Conservation (phyloP, 2,797 vertebrate genomes). For the Pseudochirops cupreus region DNA sequence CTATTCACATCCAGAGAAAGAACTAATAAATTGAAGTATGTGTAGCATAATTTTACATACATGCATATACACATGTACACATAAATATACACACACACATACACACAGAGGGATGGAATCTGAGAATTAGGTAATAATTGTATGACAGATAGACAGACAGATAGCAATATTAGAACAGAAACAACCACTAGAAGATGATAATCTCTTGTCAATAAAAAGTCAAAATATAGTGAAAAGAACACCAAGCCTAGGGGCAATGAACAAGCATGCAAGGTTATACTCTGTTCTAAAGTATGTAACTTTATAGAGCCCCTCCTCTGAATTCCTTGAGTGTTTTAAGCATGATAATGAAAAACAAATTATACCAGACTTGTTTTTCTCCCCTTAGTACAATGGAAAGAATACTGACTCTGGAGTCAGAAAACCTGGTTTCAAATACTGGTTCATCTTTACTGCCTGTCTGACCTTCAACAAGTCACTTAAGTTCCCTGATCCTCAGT, state of each 20-base stretch:
- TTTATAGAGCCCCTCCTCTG: not conserved
- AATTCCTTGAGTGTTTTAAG: slow-evolving; percentile 23
- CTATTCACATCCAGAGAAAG: too few species aligned
- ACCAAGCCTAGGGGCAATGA: fast-evolving
- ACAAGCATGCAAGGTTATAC: not conserved
- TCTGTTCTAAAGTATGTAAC: not conserved
- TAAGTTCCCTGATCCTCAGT: slow-evolving; percentile 36
- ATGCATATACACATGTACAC: too few species aligned
- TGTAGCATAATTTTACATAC: too few species aligned
- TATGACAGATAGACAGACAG: too few species aligned
- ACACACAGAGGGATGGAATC: too few species aligned
- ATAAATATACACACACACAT: too few species aligned
- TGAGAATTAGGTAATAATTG: too few species aligned
- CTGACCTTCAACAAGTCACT: slow-evolving; percentile 24
- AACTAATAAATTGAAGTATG: too few species aligned
- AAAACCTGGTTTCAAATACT: slow-evolving; percentile 44
- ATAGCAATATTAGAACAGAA: not conserved
- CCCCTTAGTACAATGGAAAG: slow-evolving; percentile 57
- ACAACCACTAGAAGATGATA: not conserved
- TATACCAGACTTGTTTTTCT: not conserved
- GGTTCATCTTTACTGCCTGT: slow-evolving; percentile 37
- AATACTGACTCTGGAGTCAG: slow-evolving; percentile 42
- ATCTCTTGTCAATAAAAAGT: not conserved
- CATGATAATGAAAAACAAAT: slow-evolving; percentile 13
- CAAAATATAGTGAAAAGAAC: not conserved